phyloP scores from a whole-genome alignment of 2,888 invertebrate genomes.

The Xestia rhomboidea region DNA sequence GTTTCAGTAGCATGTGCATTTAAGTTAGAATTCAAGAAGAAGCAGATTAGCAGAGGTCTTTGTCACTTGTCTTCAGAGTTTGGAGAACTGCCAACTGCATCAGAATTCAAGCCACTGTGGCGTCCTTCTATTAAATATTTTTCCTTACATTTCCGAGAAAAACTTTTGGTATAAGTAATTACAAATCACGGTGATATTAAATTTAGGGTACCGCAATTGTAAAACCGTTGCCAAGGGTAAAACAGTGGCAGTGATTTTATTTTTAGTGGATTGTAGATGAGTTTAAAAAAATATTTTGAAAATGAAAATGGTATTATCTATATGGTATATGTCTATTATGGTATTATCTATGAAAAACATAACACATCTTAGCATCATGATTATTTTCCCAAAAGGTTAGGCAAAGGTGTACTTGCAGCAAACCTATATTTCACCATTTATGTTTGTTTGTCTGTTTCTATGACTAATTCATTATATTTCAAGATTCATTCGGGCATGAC shows the following conservation, averaged over 20 bases:
- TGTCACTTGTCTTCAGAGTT: slow-evolving; percentile 37
- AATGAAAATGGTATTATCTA: no score
- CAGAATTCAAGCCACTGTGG: slow-evolving; percentile 59
- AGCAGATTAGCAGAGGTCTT: slow-evolving; percentile 30
- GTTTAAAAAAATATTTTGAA: no score
- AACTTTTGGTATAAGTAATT: slow-evolving; percentile 54
- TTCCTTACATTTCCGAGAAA: slow-evolving; percentile 53
- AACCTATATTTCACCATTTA: not conserved
- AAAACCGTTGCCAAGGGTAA: slow-evolving; percentile 7
- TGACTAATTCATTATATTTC: not conserved
- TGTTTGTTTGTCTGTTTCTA: no score
- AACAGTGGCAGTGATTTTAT: slow-evolving; percentile 8
- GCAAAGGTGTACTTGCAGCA: not conserved
- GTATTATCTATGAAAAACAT: no score
- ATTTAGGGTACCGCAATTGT: slow-evolving; percentile 42
- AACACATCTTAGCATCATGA: not conserved
- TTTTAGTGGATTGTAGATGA: slow-evolving; percentile 3
- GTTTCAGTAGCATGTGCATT: slow-evolving; percentile 22
- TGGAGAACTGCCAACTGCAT: slow-evolving; percentile 66
- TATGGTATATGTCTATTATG: no score
- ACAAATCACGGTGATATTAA: slow-evolving; percentile 48
- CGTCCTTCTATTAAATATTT: slow-evolving; percentile 57
- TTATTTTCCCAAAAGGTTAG: not conserved
- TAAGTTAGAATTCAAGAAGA: slow-evolving; percentile 21
- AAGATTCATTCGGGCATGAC: not conserved